A percentile compares a stretch with the other conserved stretches of the same genome.
phyloP scores from a whole-genome alignment of 2,888 invertebrate species.

The Drosophila phalerata region DNA sequence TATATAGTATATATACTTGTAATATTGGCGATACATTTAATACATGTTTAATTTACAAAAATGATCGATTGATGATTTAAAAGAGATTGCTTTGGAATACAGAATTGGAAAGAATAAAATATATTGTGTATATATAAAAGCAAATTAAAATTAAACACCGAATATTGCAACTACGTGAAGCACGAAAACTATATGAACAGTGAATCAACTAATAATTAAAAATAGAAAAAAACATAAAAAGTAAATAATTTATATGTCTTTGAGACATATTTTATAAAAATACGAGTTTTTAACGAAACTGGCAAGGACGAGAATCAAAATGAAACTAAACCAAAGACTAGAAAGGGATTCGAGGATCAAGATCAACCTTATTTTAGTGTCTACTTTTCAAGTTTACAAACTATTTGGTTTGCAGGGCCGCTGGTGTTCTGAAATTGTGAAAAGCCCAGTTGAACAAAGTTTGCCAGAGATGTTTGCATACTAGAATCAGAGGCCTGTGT shows the following conservation, averaged over 20 bases:
- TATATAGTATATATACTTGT: conserved; percentile 9
- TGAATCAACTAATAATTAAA: background rate
- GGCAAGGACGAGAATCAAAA: conserved; percentile 14
- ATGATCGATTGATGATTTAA: background rate
- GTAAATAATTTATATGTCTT: conserved; percentile 23
- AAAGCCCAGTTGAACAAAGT: conserved; percentile 83
- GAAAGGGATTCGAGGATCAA: conserved; percentile 24
- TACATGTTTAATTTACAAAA: background rate
- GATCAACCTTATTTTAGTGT: conserved; percentile 13
- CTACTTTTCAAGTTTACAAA: conserved; percentile 83
- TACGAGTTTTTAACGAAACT: conserved; percentile 25
- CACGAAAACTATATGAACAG: background rate
- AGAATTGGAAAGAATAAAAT: background rate
- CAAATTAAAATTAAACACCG: background rate
- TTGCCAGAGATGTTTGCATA: conserved; percentile 82
- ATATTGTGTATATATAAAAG: background rate
- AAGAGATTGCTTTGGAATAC: background rate
- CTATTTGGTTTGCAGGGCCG: conserved; percentile 78
- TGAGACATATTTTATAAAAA: conserved; percentile 6
- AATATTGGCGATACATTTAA: conserved; percentile 32
- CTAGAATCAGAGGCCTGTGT: conserved; percentile 84
- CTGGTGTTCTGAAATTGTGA: conserved; percentile 83
- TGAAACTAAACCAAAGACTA: conserved; percentile 52
- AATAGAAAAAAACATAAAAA: conserved; percentile 1
- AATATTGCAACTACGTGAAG: conserved; percentile 54